Base-by-base conservation (phyloP, 1,140 invertebrate species). In the Pogonomyrmex californicus region DNA sequence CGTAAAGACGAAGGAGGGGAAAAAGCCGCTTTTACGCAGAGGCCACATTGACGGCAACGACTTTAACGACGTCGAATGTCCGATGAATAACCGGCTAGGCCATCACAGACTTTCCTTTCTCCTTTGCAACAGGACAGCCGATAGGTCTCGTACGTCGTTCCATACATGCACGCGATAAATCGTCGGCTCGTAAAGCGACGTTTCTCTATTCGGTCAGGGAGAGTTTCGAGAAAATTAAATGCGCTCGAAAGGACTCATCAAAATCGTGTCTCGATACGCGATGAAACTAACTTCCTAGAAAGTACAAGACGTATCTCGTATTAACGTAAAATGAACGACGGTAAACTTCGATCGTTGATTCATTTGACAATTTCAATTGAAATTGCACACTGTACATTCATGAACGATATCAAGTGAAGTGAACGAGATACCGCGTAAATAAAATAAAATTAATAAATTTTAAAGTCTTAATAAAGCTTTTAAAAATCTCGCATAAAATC, bases 171-270 rank as follows among this genome's bases (percentile, higher is more conserved):
- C 65, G 51, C 49, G 63, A 81, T 70, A 81, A 81, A 81, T 70
- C 78, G 49, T 70, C 23, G 38, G 38, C 78, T 81, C 78, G 78
- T 81, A 81, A 81, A 81, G 36, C 49, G 33, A 30, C 65, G 78
- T 81, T 70, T 81, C 63, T 54, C 78, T 70, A 70, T 81, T 70
- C 63, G 49, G 23, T 58, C 14, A 70, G 41, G 12, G 65, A 30
- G 49, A 81, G 78, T n/a, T 9, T 9, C 36, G 23, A 56, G 78
- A 10, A 81, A 70, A 81, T 70, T 81, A 70, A 81, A 81, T 70
- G 63, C 30, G 49, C 49, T 81, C 65, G 49, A 56, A 81, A 81
- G 23, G 33, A 12, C 30, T 66, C 78, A 58, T 81, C 78, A 81
- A 81, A 81, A 81, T 70, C 47, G 63, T 44, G 49, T 56, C 49